Base-by-base conservation (phyloP, 1,140 invertebrate genomes). In the Drosophila jambulina region DNA sequence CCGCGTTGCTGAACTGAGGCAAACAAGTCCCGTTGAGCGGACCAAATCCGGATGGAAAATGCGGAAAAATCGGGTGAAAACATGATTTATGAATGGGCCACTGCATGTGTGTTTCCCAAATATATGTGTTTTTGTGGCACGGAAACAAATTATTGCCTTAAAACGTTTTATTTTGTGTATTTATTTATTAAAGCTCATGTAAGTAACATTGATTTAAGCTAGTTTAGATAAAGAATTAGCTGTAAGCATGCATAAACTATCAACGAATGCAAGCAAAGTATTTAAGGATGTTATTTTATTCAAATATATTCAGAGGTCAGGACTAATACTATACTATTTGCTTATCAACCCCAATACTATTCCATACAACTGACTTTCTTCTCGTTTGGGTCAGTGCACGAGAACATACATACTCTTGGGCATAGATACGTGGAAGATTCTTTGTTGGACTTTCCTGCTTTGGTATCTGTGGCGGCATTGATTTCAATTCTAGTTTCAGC, bases 51-150 rank as follows among this genome's bases (percentile, higher is more conserved):
- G 17, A 29, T 51, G 21, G 27, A 49, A 75, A 75, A 62, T 77
- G 48, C 10, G 34, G 23, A 42, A 56, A 77, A 77, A 69, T 40
- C 64, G 56, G 38, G 68, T 59, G 53, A 71, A 72, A 71, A 72
- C 59, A 83, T 83, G 83, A 86, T 86, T 83, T 86, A 86, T 86
- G 83, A 80, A 87, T 87, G 61, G 65, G 34, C 29, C n/a, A 23
- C 40, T 34, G 34, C 17, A 59, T 40, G 25, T 15, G 27, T 34
- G 51, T 25, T 5, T 25, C 13, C 25, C 53, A 56, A 36, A 57
- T 38, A 19, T 48, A 17, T 48, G 42, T 32, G 8, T 49, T 23
- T 56, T 29, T 46, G 15, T n/a, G n/a, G 17, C 32, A 25, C n/a
- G 38, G 40, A 19, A 32, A 32, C 27, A 19, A 51, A 51, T 19